These are phyloP conservation scores for Neodon shergylaensis DNA, from an alignment of 2,113 vertebrate species.

Conservation along the genomic window DNA sequence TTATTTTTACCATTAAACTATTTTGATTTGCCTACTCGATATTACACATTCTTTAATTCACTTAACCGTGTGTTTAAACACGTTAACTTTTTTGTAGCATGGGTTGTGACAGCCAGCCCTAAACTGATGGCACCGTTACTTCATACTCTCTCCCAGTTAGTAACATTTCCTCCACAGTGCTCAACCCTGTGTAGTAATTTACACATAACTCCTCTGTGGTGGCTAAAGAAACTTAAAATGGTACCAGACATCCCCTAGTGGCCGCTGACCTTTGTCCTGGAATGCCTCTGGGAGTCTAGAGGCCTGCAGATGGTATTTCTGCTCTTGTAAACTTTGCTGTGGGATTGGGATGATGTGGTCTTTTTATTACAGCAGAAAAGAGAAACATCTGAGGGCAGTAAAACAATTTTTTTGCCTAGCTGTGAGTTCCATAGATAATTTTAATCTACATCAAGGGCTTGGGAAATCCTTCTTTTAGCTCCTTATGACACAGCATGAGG, in stretches of 20 bases:
- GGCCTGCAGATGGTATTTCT: neutral
- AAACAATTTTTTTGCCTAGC: neutral
- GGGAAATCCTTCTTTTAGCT: neutral
- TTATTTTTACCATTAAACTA: neutral
- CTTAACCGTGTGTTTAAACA: conserved; percentile 1
- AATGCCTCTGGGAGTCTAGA: neutral
- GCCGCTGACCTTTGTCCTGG: neutral
- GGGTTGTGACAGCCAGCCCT: neutral
- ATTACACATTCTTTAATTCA: neutral
- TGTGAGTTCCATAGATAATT: neutral
- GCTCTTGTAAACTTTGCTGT: neutral
- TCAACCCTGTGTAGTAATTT: neutral
- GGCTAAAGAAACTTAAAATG: neutral
- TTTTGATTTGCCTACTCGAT: neutral
- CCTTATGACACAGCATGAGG: neutral
- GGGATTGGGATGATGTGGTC: neutral
- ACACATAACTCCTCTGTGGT: neutral
- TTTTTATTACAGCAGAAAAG: neutral
- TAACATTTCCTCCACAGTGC: neutral
- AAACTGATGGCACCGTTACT: neutral
- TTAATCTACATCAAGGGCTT: too few species aligned
- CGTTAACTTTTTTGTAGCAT: neutral
- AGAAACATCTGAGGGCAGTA: neutral
- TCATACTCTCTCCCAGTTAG: neutral
- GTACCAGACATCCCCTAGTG: neutral